Evolutionary conservation across 2,888 invertebrate species (phyloP).

Genomic region (Slavum lentiscoides): DNA sequence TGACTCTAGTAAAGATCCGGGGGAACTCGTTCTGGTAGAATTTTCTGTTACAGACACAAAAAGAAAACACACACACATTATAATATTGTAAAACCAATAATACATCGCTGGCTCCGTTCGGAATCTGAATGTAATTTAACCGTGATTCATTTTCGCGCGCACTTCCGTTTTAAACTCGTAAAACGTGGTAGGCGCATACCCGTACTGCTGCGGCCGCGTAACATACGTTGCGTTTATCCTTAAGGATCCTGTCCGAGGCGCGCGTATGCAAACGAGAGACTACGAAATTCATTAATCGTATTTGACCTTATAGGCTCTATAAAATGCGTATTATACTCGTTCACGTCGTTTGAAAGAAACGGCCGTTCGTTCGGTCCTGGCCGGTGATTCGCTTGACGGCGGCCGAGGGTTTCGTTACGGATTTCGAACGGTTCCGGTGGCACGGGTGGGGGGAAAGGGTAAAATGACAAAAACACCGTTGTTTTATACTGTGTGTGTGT

Average conservation of each 20-base stretch:
- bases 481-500: neutral
- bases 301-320: neutral
- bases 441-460: no score
- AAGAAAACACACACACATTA: no score
- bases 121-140: neutral
- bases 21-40: no score
- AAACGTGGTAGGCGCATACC: neutral
- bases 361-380: neutral
- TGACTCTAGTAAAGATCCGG: no score
- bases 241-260: no score
- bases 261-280: slow-evolving; percentile 21
- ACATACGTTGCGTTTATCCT: slow-evolving; percentile 1
- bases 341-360: slow-evolving; percentile 37
- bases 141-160: neutral
- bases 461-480: neutral
- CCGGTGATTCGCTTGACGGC: no score
- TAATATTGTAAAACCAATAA: no score
- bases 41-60: no score
- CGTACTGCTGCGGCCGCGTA: neutral
- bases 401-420: neutral
- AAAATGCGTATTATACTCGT: neutral
- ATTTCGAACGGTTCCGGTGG: slow-evolving; percentile 16
- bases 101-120: no score
- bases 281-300: slow-evolving; percentile 9
- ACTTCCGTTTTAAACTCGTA: slow-evolving; percentile 11